These are phyloP conservation scores for Montifringilla adamsi DNA, from an alignment of 2,113 vertebrate genomes.

Conservation along the genomic window DNA sequence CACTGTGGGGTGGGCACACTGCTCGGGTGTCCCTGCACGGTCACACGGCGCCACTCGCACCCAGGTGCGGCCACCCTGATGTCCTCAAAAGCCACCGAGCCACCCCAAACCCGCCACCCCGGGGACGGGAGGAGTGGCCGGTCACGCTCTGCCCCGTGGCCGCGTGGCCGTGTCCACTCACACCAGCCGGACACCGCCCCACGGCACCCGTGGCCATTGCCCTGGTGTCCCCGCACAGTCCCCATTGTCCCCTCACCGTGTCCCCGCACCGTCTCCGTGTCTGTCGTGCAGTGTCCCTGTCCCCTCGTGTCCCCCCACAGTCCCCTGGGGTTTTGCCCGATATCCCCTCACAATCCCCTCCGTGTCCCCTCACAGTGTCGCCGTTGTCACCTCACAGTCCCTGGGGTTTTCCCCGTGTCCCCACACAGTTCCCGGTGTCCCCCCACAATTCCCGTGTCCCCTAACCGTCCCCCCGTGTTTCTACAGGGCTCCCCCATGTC, in stretches of 20 bases:
- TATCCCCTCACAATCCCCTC: not conserved
- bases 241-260: not conserved
- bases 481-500: no score
- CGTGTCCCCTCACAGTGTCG: not conserved
- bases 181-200: not conserved
- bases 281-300: not conserved
- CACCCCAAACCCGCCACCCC: not conserved
- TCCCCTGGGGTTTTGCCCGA: not conserved
- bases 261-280: not conserved
- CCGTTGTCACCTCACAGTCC: not conserved
- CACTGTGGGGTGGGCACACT: accelerated
- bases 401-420: not conserved
- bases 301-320: not conserved
- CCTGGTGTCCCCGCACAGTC: no score
- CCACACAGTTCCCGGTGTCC: not conserved
- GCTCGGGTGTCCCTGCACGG: not conserved
- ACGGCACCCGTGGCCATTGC: not conserved
- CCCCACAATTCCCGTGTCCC: no score
- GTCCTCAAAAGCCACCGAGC: not conserved
- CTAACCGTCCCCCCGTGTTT: no score
- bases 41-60: not conserved
- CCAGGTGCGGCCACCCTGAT: not conserved
- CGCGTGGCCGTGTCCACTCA: not conserved
- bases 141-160: not conserved
- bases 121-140: not conserved